Evolutionary conservation across 2,797 vertebrate species (phyloP).

Genomic region (Cossypha niveicapilla): DNA sequence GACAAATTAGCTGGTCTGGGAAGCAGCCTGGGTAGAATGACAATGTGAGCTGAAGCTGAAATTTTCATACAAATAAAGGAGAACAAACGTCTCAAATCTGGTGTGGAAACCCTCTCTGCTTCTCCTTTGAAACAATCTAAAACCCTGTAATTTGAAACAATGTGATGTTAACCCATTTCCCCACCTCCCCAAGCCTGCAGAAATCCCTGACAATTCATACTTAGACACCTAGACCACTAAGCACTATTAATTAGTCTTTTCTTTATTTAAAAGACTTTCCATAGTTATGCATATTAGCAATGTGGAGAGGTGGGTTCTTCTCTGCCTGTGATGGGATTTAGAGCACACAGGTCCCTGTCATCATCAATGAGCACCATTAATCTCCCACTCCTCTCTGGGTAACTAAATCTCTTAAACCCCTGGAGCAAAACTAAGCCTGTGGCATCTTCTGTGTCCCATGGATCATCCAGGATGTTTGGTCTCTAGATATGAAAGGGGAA

Average conservation of each 20-base stretch:
- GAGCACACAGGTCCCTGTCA: background rate
- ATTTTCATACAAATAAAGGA: conserved; percentile 32
- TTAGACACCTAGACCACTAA: background rate
- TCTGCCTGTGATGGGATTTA: background rate
- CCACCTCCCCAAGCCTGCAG: background rate
- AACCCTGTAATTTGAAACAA: conserved; percentile 42
- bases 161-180: background rate
- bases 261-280: background rate
- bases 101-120: background rate
- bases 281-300: background rate
- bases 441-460: background rate
- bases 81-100: conserved; percentile 1
- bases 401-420: background rate
- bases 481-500: background rate
- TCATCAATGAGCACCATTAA: background rate
- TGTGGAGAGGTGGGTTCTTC: background rate
- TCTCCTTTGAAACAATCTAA: background rate
- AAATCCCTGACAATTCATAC: conserved; percentile 3
- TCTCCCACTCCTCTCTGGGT: background rate
- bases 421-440: background rate
- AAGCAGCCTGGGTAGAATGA: conserved; percentile 20
- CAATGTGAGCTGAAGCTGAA: background rate
- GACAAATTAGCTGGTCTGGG: conserved; percentile 47
- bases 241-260: conserved; percentile 21
- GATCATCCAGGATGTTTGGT: background rate